Evolutionary conservation across 1,140 invertebrate genomes (phyloP), one percentile per base, ranked within the genome.

Genomic region (Wiebesia pumilae): DNA sequence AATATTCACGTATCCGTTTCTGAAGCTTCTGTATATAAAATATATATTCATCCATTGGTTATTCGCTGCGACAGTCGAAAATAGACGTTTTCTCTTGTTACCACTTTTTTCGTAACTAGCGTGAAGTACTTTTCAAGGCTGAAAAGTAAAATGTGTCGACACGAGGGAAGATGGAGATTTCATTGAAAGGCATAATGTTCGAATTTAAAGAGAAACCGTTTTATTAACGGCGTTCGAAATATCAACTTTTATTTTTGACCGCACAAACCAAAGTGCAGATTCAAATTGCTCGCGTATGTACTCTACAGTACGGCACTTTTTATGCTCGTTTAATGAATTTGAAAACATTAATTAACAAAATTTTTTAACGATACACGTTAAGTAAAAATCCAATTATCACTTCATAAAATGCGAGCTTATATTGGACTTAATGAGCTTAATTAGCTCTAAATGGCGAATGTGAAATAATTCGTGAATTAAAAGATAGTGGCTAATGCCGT

Each of bases 301-400:
- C 30, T 12, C 30, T 69, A 30, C 38, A n/a, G 10, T 58, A 67
- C 38, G 67, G 35, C 33, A 40, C 21, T 73, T 51, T 82, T 51
- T 51, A 47, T 38, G 27, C 9, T 33, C 30, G 35, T 30, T 51
- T 82, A 35, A 67, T 35, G 62, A 81, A 82, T 82, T 73, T 33
- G 10, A 82, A 27, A 73, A 47, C 62, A 69, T 81, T 43, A 71
- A 51, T 82, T 73, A 51, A 9, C 62, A 33, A 30, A 27, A 43
- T 69, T 69, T 81, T 73, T 82, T 82, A 33, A 38, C 16, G 51
- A 40, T n/a, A 40, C 33, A 33, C 43, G 12, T 77, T 38, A 75
- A 24, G 40, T 58, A 62, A 24, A 51, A 58, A 62, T 83, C 62
- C 51, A 83, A 77, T 83, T 77, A 83, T 83, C 82, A 75, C 71